Evolutionary conservation across 1,140 invertebrate species (phyloP).

Genomic region (Pentalonia nigronervosa): DNA sequence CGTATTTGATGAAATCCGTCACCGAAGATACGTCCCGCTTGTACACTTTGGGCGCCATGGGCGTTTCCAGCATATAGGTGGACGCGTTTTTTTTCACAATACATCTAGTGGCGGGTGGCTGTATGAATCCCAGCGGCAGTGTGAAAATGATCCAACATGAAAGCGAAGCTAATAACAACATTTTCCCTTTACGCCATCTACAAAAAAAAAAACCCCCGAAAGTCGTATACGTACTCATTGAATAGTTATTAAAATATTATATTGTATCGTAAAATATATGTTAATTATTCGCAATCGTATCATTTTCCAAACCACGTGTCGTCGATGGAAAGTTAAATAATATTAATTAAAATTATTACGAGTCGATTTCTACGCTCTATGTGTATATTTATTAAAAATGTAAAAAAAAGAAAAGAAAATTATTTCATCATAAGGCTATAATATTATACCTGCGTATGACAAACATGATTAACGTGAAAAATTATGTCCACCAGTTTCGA

Average conservation of each 20-base stretch:
- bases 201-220: background rate
- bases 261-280: background rate
- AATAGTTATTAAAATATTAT: background rate
- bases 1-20: background rate
- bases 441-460: background rate
- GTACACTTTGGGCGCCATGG: conserved; percentile 63
- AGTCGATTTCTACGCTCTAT: background rate
- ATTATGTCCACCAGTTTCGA: background rate
- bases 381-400: background rate
- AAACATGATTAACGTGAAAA: background rate
- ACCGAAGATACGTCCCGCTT: conserved; percentile 61
- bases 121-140: conserved; percentile 91
- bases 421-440: background rate
- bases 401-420: background rate
- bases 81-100: conserved; percentile 64
- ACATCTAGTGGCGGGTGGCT: conserved; percentile 90
- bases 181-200: conserved; percentile 85
- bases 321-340: background rate
- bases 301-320: background rate
- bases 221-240: background rate
- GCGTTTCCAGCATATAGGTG: conserved; percentile 61
- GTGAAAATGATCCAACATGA: conserved; percentile 97
- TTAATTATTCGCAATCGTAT: background rate
- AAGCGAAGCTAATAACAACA: conserved; percentile 88
- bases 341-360: background rate